Evolutionary conservation across 2,797 vertebrate species (phyloP).

Genomic region (Botia kubotai): DNA sequence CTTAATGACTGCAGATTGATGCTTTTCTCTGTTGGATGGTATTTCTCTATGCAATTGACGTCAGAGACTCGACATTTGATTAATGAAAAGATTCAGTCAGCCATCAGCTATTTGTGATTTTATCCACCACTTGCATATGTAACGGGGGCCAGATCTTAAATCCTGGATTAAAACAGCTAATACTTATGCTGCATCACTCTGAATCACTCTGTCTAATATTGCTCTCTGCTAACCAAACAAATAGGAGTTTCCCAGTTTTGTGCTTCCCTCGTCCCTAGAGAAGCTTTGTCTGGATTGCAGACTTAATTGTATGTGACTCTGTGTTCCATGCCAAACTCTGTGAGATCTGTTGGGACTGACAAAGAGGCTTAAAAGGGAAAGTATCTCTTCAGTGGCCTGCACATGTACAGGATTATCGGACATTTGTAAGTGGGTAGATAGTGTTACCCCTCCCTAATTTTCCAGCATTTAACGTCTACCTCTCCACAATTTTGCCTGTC

Average conservation of each 20-base stretch:
- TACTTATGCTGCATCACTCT: slow-evolving; percentile 65
- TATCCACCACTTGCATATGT: slow-evolving; percentile 32
- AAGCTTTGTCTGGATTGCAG: slow-evolving; percentile 40
- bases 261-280: slow-evolving; percentile 58
- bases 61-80: slow-evolving; percentile 43
- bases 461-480: slow-evolving; percentile 60
- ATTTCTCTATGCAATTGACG: slow-evolving; percentile 24
- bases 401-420: slow-evolving; percentile 68
- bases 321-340: slow-evolving; percentile 28
- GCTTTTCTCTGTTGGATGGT: slow-evolving; percentile 19
- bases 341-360: slow-evolving; percentile 46
- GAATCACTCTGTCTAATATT: slow-evolving; percentile 53
- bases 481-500: slow-evolving; percentile 56
- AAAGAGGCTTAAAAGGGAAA: slow-evolving; percentile 47
- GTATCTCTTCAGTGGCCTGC: slow-evolving; percentile 57
- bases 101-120: slow-evolving; percentile 35
- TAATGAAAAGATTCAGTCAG: slow-evolving; percentile 45
- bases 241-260: slow-evolving; percentile 47
- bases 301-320: slow-evolving; percentile 53
- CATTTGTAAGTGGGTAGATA: slow-evolving; percentile 61
- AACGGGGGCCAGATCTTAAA: slow-evolving; percentile 51
- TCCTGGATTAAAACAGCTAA: slow-evolving; percentile 68
- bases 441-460: slow-evolving; percentile 66
- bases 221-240: slow-evolving; percentile 21
- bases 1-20: slow-evolving; percentile 36